Evolutionary conservation across 2,797 vertebrate species (phyloP).

Genomic region (Peromyscus attwateri): DNA sequence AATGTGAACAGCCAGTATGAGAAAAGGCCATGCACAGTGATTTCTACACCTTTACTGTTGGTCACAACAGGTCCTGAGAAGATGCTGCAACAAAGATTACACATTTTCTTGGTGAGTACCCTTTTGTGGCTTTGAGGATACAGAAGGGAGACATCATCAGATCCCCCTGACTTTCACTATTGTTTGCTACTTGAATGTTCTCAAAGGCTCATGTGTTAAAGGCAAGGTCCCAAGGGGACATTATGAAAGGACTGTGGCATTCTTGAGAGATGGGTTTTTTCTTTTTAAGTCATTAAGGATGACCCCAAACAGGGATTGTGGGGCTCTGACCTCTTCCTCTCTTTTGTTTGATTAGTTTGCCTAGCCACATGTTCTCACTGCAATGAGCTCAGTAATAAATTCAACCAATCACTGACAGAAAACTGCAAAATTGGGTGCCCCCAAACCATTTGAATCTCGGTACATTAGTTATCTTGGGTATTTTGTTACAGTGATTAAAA

Average conservation of each 20-base stretch:
- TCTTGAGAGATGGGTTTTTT: neutral
- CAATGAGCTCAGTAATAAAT: neutral
- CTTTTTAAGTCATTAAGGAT: neutral
- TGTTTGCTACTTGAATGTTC: too few species aligned
- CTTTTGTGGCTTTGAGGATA: neutral
- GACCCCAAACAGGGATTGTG: neutral
- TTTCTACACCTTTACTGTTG: neutral
- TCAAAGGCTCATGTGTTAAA: neutral
- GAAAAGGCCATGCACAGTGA: neutral
- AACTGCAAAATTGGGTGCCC: neutral
- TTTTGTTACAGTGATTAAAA: neutral
- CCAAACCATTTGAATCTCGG: neutral
- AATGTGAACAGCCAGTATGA: neutral
- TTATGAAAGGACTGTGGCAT: neutral
- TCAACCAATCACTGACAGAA: neutral
- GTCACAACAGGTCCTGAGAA: neutral
- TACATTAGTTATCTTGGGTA: neutral
- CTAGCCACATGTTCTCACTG: neutral
- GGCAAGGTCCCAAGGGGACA: too few species aligned
- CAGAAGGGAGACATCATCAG: neutral
- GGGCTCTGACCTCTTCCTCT: neutral
- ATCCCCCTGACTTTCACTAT: neutral
- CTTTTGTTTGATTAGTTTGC: neutral
- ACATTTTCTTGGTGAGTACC: too few species aligned
- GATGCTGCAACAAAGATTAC: neutral